Evolutionary conservation across 92 coral and sea anemone species (phyloP), one percentile per base, ranked within the genome.

Genomic region (Porites evermanni): DNA sequence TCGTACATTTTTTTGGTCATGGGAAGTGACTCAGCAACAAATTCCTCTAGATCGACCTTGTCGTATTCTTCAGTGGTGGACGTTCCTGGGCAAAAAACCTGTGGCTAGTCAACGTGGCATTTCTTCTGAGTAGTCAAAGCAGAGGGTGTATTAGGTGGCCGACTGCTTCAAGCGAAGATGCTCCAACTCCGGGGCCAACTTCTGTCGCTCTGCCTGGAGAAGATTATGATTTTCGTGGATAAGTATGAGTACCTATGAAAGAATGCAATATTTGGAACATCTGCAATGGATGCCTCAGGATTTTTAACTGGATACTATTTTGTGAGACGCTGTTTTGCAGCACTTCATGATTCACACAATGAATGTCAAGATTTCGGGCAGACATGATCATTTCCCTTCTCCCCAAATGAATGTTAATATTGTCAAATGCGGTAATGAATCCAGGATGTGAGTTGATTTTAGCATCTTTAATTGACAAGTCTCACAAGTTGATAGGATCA

Each of bases 221-320:
- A 26, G 29, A 26, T 26, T 26, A 26, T 26, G 2, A 26, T 26
- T 26, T 26, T 26, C 29, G 29, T 26, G 29, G 29, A 26, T 26
- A 26, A 26, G 29, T 26, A 26, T 26, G 29, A 26, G 29, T 26
- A 26, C 29, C 29, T 26, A 26, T 26, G 29, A 26, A 92, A 73
- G 24, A 92, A 89, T 71, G 72, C 78, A 53, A 78, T 71, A 68
- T 92, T 92, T 75, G 90, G 92, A 14, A 92, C 84, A 84, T 88
- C 89, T 44, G 72, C 5, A 19, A 88, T 18, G 56, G 83, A 70
- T 64, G 83, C 53, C 78, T 73, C 85, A 71, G 87, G 76, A 3
- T 66, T 20, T 12, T 83, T 52, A n/a, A 67, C 20, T 67, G 59
- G 60, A 89, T 85, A 20, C 82, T 73, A 64, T 84, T 86, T 19